Evolutionary conservation across 2,797 vertebrate genomes (phyloP).

Genomic region (Intellagama lesueurii): DNA sequence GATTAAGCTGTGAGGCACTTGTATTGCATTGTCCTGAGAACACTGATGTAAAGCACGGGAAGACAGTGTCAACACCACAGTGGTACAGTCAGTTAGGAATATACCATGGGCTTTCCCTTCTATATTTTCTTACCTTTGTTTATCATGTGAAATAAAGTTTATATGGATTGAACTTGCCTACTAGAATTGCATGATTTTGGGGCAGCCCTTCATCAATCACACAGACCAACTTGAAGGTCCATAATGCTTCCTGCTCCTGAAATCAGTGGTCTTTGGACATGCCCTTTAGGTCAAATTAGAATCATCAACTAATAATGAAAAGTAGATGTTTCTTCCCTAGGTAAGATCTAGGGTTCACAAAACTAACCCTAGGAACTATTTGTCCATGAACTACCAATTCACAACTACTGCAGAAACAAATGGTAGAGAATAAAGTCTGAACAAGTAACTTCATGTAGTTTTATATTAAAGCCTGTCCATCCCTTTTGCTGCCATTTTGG

Average conservation of each 20-base stretch:
- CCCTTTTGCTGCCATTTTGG: neutral
- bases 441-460: accelerated
- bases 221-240: neutral
- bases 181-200: neutral
- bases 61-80: too few relatives aligned
- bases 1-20: neutral
- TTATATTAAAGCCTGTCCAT: accelerated
- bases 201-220: neutral
- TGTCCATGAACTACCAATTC: neutral
- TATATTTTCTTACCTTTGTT: neutral
- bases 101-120: neutral
- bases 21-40: neutral
- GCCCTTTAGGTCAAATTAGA: neutral
- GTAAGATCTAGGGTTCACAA: neutral
- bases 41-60: neutral
- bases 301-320: neutral
- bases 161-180: neutral
- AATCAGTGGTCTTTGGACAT: neutral
- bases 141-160: neutral
- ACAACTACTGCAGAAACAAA: neutral
- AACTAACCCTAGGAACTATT: neutral
- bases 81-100: neutral
- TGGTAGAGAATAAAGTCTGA: neutral
- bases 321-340: neutral
- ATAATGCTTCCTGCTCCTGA: neutral